A percentile compares a stretch with the other conserved stretches of the same genome.
Evolutionary conservation across 2,797 vertebrate species (phyloP).

Genomic region (Steatocranus sp.): DNA sequence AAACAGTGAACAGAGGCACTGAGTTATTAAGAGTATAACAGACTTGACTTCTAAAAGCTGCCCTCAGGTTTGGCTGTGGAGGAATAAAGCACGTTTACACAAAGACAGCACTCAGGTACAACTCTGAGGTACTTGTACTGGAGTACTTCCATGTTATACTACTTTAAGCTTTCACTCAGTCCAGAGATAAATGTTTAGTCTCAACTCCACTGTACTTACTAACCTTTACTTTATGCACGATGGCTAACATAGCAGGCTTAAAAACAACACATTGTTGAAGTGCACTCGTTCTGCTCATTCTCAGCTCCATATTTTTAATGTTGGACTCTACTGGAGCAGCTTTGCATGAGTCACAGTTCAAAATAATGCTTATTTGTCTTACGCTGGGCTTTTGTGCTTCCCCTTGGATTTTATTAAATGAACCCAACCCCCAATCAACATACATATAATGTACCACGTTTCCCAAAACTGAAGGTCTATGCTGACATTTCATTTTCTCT

Average conservation of each 20-base stretch:
- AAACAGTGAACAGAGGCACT: accelerated
- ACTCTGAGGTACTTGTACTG: not conserved
- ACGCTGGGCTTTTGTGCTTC: not conserved
- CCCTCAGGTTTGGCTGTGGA: not conserved
- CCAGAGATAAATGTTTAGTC: not conserved
- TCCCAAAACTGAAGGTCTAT: not conserved
- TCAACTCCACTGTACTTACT: not conserved
- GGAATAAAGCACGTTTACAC: not conserved
- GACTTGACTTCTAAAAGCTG: not conserved
- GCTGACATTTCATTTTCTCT: not conserved
- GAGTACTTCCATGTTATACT: not conserved
- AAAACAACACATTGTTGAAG: accelerated
- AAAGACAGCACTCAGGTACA: not conserved
- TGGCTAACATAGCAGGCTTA: not conserved
- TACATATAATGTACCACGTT: accelerated
- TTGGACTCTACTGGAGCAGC: not conserved
- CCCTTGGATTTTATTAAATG: not conserved
- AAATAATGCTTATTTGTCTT: not conserved
- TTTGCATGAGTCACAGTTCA: not conserved
- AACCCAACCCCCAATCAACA: not conserved
- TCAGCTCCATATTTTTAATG: not conserved
- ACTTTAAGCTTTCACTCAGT: not conserved
- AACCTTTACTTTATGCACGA: not conserved
- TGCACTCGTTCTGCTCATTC: not conserved
- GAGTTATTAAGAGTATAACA: not conserved